Conservation (phyloP, 2,113 vertebrate genomes). For the Callipepla californica region DNA sequence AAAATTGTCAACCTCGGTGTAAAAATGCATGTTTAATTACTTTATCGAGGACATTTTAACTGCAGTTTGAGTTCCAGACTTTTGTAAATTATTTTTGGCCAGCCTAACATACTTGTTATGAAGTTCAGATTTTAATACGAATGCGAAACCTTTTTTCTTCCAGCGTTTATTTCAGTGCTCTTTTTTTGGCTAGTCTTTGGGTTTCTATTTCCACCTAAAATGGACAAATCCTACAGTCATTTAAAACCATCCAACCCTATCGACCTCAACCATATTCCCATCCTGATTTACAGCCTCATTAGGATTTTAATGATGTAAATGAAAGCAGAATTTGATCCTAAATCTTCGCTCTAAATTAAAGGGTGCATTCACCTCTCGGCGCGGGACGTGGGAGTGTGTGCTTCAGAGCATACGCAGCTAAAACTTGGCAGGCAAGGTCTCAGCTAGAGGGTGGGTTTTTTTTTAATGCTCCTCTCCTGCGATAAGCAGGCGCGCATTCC, state of each 20-base stretch:
- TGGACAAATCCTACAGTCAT: background rate
- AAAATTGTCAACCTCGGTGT: background rate
- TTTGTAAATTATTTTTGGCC: background rate
- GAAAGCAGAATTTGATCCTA: background rate
- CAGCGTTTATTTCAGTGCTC: background rate
- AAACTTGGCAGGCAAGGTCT: background rate
- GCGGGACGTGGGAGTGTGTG: background rate
- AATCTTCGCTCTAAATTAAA: background rate
- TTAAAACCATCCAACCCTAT: conserved; percentile 36
- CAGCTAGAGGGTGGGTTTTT: background rate
- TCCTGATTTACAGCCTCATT: conserved; percentile 55
- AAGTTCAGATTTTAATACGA: background rate
- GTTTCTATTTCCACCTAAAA: background rate
- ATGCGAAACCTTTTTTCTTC: background rate
- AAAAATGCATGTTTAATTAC: background rate
- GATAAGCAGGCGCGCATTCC: conserved; percentile 24
- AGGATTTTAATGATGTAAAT: conserved; percentile 55
- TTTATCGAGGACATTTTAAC: background rate
- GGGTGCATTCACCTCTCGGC: background rate
- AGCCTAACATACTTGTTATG: background rate
- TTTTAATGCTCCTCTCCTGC: background rate
- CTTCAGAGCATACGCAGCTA: background rate
- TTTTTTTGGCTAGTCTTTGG: background rate
- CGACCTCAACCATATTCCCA: background rate
- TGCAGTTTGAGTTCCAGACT: background rate